These are phyloP conservation scores for Zaprionus lineosus DNA, from an alignment of 2,888 invertebrate species.

Conservation along the genomic window DNA sequence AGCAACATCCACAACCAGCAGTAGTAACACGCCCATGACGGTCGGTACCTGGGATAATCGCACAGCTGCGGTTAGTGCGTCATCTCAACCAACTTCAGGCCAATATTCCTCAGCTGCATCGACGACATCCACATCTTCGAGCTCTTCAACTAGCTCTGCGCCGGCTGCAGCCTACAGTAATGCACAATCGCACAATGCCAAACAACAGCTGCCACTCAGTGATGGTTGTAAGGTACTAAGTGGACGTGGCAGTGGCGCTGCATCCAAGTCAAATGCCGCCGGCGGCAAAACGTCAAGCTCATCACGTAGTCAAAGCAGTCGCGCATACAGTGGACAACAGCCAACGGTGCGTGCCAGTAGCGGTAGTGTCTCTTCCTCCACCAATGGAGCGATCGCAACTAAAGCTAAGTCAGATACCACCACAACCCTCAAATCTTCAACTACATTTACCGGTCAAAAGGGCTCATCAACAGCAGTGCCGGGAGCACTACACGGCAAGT, in stretches of 20 bases:
- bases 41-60: slow-evolving; percentile 83
- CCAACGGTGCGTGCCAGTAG: slow-evolving; percentile 23
- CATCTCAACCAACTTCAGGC: slow-evolving; percentile 31
- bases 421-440: slow-evolving; percentile 28
- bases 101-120: slow-evolving; percentile 70
- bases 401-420: slow-evolving; percentile 45
- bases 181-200: slow-evolving; percentile 35
- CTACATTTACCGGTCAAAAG: slow-evolving; percentile 30
- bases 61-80: slow-evolving; percentile 64
- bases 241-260: slow-evolving; percentile 60
- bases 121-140: slow-evolving; percentile 71
- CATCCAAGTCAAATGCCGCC: slow-evolving; percentile 38
- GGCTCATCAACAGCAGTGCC: neutral
- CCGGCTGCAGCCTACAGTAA: slow-evolving; percentile 53
- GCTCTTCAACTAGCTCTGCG: slow-evolving; percentile 67
- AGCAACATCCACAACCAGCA: slow-evolving; percentile 14
- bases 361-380: neutral
- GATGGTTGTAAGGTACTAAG: slow-evolving; percentile 39
- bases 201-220: slow-evolving; percentile 31
- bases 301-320: slow-evolving; percentile 41
- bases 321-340: slow-evolving; percentile 30
- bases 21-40: slow-evolving; percentile 45
- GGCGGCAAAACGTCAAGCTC: slow-evolving; percentile 41
- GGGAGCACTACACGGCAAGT: slow-evolving; percentile 24
- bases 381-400: slow-evolving; percentile 37